These are phyloP conservation scores for Lycaon pictus DNA, from an alignment of 2,113 vertebrate genomes.

Conservation along the genomic window DNA sequence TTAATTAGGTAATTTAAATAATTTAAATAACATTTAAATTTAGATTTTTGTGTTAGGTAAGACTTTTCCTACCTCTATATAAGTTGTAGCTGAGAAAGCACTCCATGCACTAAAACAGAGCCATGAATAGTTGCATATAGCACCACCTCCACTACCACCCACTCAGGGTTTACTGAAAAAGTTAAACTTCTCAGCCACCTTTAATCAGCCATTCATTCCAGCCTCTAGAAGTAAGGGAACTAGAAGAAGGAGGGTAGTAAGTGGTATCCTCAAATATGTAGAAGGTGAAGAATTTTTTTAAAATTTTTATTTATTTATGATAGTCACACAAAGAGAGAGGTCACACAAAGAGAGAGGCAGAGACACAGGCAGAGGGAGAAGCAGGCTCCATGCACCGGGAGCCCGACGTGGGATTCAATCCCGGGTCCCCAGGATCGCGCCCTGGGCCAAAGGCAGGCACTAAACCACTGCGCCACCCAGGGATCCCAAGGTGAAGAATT, in stretches of 20 bases:
- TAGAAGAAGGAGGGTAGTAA: neutral
- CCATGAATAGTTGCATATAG: neutral
- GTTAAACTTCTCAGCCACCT: neutral
- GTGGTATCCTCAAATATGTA: neutral
- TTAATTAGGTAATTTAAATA: slow-evolving; percentile 36
- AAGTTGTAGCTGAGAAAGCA: neutral
- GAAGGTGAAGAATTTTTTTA: neutral
- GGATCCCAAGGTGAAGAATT: neutral
- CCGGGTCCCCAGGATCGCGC: too few relatives aligned
- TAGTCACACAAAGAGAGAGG: too few relatives aligned
- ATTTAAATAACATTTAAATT: slow-evolving; percentile 41
- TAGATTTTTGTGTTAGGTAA: neutral
- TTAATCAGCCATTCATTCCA: neutral
- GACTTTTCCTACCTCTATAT: neutral
- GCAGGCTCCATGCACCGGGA: too few relatives aligned
- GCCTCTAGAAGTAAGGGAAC: neutral
- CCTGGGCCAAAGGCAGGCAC: too few relatives aligned
- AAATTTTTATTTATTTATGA: too few relatives aligned
- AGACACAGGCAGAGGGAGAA: too few relatives aligned
- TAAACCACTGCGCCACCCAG: too few relatives aligned
- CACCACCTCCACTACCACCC: neutral
- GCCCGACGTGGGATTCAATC: too few relatives aligned
- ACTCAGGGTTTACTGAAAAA: neutral
- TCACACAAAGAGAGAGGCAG: too few relatives aligned
- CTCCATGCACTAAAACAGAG: neutral